Conservation (phyloP, 2,797 vertebrate genomes). For the Otolemur crassicaudatus region DNA sequence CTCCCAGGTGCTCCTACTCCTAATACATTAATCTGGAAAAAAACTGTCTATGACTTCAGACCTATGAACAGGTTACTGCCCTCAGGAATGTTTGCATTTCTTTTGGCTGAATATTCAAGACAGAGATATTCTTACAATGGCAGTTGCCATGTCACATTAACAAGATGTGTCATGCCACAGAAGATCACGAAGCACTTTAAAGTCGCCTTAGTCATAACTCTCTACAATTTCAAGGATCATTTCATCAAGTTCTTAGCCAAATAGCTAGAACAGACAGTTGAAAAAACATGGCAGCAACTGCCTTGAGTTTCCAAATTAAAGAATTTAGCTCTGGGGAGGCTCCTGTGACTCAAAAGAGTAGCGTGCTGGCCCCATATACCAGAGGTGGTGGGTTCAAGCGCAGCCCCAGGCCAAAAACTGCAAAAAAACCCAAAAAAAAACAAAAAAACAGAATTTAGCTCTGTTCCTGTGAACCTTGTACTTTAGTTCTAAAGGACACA, state of each 20-base stretch:
- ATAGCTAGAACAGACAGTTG: background rate
- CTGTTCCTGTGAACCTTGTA: background rate
- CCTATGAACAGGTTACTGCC: background rate
- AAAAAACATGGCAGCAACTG: background rate
- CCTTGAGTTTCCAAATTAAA: slow-evolving; percentile 9
- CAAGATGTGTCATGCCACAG: background rate
- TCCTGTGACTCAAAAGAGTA: no score
- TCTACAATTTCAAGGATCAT: background rate
- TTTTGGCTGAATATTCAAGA: background rate
- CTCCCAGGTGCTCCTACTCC: background rate
- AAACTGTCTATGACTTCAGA: background rate
- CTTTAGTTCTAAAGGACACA: slow-evolving; percentile 46
- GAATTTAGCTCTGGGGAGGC: background rate
- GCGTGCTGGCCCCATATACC: no score
- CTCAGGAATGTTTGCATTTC: background rate
- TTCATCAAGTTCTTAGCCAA: background rate
- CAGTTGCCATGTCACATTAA: background rate
- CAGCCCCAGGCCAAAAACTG: no score
- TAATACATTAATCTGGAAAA: background rate
- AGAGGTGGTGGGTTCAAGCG: no score
- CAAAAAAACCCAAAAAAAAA: no score
- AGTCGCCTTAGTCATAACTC: background rate
- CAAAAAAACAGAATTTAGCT: background rate
- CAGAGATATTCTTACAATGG: background rate
- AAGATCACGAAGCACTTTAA: background rate